Evolutionary conservation across 64 coral and sea anemone genomes (phyloP).

Genomic region (Trachythela sp.): DNA sequence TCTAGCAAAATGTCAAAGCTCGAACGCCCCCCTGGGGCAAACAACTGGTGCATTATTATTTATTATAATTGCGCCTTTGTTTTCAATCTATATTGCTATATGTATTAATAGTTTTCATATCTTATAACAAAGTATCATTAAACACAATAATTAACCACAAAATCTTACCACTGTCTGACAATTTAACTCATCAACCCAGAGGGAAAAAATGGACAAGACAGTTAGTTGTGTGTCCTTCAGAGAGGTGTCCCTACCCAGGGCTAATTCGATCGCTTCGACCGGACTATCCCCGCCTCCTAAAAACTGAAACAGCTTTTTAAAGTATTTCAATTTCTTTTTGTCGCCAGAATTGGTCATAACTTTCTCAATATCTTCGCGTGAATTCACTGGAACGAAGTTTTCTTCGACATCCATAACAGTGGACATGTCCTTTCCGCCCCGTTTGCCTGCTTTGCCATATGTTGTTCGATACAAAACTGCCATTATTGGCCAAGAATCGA

Average conservation of each 20-base stretch:
- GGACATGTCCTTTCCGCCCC: neutral
- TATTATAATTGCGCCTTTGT: too few relatives aligned
- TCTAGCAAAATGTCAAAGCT: too few relatives aligned
- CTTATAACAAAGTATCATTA: neutral
- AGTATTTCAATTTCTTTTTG: neutral
- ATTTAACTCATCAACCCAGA: neutral
- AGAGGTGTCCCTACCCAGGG: slow-evolving; percentile 49
- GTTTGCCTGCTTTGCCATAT: neutral
- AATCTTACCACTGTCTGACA: neutral
- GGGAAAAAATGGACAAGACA: neutral
- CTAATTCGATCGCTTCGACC: slow-evolving; percentile 58
- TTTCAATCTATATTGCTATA: too few relatives aligned
- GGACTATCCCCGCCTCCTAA: slow-evolving; percentile 58
- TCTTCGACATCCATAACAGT: neutral
- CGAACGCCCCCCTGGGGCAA: too few relatives aligned
- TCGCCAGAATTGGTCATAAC: neutral
- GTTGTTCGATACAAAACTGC: neutral
- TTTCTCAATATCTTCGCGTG: neutral
- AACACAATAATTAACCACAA: neutral
- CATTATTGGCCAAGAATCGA: neutral
- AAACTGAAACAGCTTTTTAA: slow-evolving; percentile 36
- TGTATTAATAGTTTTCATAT: too few relatives aligned
- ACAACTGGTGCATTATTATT: too few relatives aligned
- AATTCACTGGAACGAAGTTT: neutral
- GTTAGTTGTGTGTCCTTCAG: slow-evolving; percentile 55